These are phyloP conservation scores for Pyrrhia umbra DNA, from an alignment of 2,888 invertebrate species.

Conservation along the genomic window DNA sequence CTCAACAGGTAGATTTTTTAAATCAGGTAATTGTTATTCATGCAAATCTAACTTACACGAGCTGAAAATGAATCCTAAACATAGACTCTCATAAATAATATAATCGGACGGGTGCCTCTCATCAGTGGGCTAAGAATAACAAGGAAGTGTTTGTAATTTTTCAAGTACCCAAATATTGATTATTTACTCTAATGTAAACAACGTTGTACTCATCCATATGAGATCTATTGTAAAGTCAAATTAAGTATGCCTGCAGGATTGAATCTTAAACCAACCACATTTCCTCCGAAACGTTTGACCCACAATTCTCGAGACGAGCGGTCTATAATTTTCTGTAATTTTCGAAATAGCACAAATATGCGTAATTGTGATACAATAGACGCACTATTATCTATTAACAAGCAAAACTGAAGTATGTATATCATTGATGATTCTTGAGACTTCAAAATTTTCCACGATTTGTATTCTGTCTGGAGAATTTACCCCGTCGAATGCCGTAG, in stretches of 20 bases:
- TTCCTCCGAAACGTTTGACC: constrained; percentile 31
- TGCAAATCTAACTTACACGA: constrained; percentile 87
- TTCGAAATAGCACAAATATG: constrained; percentile 30
- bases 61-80: constrained; percentile 87
- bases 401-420: constrained; percentile 58
- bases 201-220: constrained; percentile 1
- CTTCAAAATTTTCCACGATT: constrained; percentile 86
- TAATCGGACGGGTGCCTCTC: constrained; percentile 75
- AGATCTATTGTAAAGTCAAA: constrained; percentile 15
- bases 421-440: constrained; percentile 72
- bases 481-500: constrained; percentile 81
- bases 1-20: constrained; percentile 86
- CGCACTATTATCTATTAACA: constrained; percentile 38
- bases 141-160: constrained; percentile 54
- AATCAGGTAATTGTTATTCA: constrained; percentile 87
- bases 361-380: constrained; percentile 30
- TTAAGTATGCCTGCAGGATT: constrained; percentile 18
- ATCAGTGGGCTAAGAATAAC: constrained; percentile 72
- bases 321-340: constrained; percentile 36
- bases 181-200: constrained; percentile 27
- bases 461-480: constrained; percentile 87
- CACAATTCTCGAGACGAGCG: constrained; percentile 15
- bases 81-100: constrained; percentile 85
- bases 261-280: constrained; percentile 25
- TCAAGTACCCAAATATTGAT: constrained; percentile 6